Conservation (phyloP, 2,888 invertebrate genomes). For the Neoitamus cyanurus region DNA sequence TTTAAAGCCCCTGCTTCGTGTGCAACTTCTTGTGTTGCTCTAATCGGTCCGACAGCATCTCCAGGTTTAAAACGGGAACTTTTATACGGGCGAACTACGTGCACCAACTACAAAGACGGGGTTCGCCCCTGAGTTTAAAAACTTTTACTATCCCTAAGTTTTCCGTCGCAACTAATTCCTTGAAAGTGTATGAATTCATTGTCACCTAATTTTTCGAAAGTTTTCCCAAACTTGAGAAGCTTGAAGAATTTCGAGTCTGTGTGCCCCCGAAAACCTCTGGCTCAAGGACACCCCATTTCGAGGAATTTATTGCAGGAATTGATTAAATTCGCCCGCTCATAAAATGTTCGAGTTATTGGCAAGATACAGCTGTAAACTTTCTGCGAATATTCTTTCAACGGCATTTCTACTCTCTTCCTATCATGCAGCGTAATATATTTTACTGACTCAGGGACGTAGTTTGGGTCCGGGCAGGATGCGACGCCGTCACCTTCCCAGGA, state of each 20-base stretch:
- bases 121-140: not conserved
- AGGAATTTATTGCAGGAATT: slow-evolving; percentile 33
- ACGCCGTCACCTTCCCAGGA: not conserved
- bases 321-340: slow-evolving; percentile 32
- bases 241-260: not conserved
- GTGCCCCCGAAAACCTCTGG: not conserved
- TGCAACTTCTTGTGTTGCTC: not conserved
- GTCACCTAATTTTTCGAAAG: slow-evolving; percentile 26
- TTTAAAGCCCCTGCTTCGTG: not conserved
- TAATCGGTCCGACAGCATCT: slow-evolving; percentile 1
- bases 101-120: not conserved
- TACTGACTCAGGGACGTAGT: not conserved
- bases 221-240: not conserved
- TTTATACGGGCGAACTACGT: slow-evolving; percentile 17
- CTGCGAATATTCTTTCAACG: not conserved
- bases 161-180: slow-evolving; percentile 1
- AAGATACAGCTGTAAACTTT: not conserved
- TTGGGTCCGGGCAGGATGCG: not conserved
- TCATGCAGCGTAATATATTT: not conserved
- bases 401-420: slow-evolving; percentile 6
- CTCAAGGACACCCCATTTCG: not conserved
- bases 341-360: slow-evolving; percentile 12
- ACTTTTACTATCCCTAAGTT: not conserved
- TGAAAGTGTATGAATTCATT: slow-evolving; percentile 33
- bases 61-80: not conserved